phyloP scores from a whole-genome alignment of 1,140 invertebrate species.

The Phenacoccus solenopsis region DNA sequence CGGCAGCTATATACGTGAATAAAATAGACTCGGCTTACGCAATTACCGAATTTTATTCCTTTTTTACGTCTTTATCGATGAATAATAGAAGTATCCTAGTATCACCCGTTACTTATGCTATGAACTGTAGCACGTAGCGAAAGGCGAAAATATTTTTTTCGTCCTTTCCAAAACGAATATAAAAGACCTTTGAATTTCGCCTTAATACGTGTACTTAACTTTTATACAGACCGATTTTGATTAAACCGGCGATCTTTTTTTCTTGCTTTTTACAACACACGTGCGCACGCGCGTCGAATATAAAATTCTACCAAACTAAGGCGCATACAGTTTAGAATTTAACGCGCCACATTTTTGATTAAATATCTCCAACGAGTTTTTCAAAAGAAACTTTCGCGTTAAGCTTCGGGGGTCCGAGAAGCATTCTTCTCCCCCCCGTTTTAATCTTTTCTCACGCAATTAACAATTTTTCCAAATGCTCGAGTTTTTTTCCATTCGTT shows the following conservation, averaged over 20 bases:
- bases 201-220: not conserved
- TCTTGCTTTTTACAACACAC: not conserved
- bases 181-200: not conserved
- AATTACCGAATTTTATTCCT: too few relatives aligned
- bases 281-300: not conserved
- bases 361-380: not conserved
- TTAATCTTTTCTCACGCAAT: not conserved
- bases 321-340: too few relatives aligned
- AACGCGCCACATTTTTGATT: not conserved
- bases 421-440: too few relatives aligned
- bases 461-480: not conserved
- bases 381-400: not conserved
- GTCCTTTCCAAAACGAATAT: not conserved
- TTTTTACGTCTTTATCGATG: too few relatives aligned
- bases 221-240: not conserved
- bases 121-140: too few relatives aligned
- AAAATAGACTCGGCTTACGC: too few relatives aligned
- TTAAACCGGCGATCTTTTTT: not conserved
- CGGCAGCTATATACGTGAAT: too few relatives aligned
- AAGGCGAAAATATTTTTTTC: too few relatives aligned
- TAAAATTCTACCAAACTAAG: not conserved
- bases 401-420: too few relatives aligned
- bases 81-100: too few relatives aligned
- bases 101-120: too few relatives aligned
- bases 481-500: too few relatives aligned